These are phyloP conservation scores for Liposcelis brunnea DNA, from an alignment of 2,888 invertebrate genomes.

Conservation along the genomic window DNA sequence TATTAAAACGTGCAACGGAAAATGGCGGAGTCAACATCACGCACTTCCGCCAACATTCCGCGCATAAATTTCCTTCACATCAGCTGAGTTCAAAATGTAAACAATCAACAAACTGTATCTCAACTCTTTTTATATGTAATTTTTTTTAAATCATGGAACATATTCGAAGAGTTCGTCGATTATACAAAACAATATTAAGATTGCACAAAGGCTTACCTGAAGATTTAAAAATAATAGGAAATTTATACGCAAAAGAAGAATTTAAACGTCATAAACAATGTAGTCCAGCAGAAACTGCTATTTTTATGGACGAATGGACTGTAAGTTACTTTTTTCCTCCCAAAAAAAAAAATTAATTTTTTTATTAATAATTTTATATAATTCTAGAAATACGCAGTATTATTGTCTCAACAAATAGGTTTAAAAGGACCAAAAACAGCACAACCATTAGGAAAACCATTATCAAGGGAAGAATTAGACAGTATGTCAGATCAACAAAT, in stretches of 20 bases:
- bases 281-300: constrained; percentile 44
- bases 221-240: constrained; percentile 52
- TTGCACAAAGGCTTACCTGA: constrained; percentile 59
- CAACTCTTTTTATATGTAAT: too few species aligned
- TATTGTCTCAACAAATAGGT: constrained; percentile 55
- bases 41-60: too few species aligned
- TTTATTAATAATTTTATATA: constrained; percentile 12
- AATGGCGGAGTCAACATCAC: too few species aligned
- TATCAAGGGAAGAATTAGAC: constrained; percentile 44
- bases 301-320: constrained; percentile 81
- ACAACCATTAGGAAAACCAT: constrained; percentile 41
- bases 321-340: constrained; percentile 34
- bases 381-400: constrained; percentile 57
- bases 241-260: constrained; percentile 64
- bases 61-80: too few species aligned
- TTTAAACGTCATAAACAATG: constrained; percentile 70
- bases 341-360: constrained; percentile 2
- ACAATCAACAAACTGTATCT: too few species aligned
- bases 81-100: too few species aligned
- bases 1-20: too few species aligned
- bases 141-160: constrained; percentile 26
- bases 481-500: constrained; percentile 66
- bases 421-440: constrained; percentile 39
- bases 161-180: constrained; percentile 41
- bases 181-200: constrained; percentile 64